Percentiles rank a stretch among this genome's conserved stretches.
Conservation (phyloP, 2,888 invertebrate genomes). For the Beris chalybata region DNA sequence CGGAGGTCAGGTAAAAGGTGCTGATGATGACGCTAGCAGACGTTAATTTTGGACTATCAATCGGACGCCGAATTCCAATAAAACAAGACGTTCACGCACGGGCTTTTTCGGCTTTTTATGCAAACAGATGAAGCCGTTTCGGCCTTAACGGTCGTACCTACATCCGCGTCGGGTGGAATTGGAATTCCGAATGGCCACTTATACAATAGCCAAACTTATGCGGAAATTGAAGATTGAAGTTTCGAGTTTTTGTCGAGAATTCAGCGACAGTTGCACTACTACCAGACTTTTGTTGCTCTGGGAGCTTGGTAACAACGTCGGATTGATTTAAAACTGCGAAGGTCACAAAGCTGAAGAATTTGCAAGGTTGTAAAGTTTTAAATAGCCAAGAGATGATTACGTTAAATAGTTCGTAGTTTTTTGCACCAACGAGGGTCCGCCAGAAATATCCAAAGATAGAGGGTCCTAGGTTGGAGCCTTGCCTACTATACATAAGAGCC, state of each 20-base stretch:
- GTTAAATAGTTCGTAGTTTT: no score
- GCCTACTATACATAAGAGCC: no score
- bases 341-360: slow-evolving; percentile 23
- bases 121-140: slow-evolving; percentile 11
- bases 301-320: not conserved
- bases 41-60: slow-evolving; percentile 7
- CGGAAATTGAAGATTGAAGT: slow-evolving; percentile 13
- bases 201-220: slow-evolving; percentile 9
- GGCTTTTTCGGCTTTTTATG: slow-evolving; percentile 11
- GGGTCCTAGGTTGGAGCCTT: no score
- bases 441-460: no score
- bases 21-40: not conserved
- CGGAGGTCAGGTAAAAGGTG: slow-evolving; percentile 22
- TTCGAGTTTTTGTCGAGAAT: not conserved
- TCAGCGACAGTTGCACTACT: slow-evolving; percentile 9
- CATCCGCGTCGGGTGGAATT: slow-evolving; percentile 32
- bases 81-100: slow-evolving; percentile 3
- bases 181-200: slow-evolving; percentile 25
- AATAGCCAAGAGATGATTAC: no score
- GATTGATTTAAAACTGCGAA: slow-evolving; percentile 16
- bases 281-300: slow-evolving; percentile 8
- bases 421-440: no score
- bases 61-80: slow-evolving; percentile 17
- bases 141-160: slow-evolving; percentile 12
- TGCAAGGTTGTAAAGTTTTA: slow-evolving; percentile 15